Evolutionary conservation across 2,797 vertebrate genomes (phyloP).

Genomic region (Mormyrops boulengeri): DNA sequence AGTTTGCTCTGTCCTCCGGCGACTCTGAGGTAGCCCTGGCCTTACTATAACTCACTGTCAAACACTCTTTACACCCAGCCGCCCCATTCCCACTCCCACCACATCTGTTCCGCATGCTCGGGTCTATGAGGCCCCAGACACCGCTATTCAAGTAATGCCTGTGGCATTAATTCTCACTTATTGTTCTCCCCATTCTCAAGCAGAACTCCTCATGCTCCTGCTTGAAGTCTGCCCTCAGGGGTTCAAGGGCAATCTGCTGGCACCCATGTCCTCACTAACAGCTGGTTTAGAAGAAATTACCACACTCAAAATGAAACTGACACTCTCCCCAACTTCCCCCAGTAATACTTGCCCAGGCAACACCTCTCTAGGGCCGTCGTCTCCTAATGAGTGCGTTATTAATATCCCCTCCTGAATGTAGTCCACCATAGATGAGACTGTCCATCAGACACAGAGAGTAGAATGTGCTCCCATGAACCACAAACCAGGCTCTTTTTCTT

Average conservation of each 20-base stretch:
- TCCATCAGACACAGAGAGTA: neutral
- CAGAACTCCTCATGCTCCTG: neutral
- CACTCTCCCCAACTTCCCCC: neutral
- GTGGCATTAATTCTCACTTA: neutral
- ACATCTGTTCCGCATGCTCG: neutral
- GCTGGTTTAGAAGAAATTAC: conserved; percentile 11
- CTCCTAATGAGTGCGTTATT: conserved; percentile 21
- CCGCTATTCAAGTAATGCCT: neutral
- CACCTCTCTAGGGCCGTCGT: neutral
- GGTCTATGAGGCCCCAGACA: neutral
- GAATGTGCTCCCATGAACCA: neutral
- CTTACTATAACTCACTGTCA: neutral
- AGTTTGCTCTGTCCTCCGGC: neutral
- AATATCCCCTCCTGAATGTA: conserved; percentile 6
- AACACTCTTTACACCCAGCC: neutral
- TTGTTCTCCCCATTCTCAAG: neutral
- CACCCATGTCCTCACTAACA: neutral
- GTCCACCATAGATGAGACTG: neutral
- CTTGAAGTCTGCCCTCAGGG: neutral
- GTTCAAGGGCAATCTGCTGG: neutral
- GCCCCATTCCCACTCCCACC: neutral
- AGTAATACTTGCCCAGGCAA: neutral
- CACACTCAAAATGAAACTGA: neutral
- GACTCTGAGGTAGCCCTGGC: neutral
- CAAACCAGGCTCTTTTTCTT: neutral